Evolutionary conservation across 2,888 invertebrate genomes (phyloP).

Genomic region (Troglohyphantes excavatus): DNA sequence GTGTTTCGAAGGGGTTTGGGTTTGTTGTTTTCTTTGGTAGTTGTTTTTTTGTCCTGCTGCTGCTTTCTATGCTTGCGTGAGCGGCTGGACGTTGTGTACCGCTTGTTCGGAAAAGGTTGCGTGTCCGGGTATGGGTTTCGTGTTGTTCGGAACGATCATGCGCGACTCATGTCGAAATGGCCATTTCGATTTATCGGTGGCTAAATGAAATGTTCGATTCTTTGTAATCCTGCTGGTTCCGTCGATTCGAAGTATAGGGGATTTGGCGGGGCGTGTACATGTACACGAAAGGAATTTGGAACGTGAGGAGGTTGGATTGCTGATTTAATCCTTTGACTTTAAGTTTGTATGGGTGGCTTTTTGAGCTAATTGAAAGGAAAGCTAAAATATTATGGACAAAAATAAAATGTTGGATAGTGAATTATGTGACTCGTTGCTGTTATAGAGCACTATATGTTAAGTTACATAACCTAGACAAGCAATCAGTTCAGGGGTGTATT

Average conservation of each 20-base stretch:
- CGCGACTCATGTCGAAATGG: slow-evolving; percentile 5
- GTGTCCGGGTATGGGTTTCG: background rate
- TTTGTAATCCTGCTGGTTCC: background rate
- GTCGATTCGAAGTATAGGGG: background rate
- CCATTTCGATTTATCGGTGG: background rate
- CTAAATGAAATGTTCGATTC: background rate
- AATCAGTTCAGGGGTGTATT: no score
- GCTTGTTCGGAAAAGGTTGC: background rate
- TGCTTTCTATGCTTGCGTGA: background rate
- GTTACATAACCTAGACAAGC: no score
- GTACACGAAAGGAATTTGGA: background rate
- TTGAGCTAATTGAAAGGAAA: no score
- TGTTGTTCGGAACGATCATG: background rate
- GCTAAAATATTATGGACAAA: no score
- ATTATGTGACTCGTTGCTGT: no score
- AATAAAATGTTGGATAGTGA: no score
- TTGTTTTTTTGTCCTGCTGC: no score
- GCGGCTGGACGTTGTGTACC: background rate
- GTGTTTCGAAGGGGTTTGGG: slow-evolving; percentile 19
- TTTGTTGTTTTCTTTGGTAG: no score
- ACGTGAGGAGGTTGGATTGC: background rate
- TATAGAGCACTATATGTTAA: no score
- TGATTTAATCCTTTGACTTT: no score
- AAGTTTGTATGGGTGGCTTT: no score
- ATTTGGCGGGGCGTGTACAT: background rate